These are phyloP conservation scores for Pyrocoelia pectoralis DNA, from an alignment of 2,888 invertebrate species.

Conservation along the genomic window DNA sequence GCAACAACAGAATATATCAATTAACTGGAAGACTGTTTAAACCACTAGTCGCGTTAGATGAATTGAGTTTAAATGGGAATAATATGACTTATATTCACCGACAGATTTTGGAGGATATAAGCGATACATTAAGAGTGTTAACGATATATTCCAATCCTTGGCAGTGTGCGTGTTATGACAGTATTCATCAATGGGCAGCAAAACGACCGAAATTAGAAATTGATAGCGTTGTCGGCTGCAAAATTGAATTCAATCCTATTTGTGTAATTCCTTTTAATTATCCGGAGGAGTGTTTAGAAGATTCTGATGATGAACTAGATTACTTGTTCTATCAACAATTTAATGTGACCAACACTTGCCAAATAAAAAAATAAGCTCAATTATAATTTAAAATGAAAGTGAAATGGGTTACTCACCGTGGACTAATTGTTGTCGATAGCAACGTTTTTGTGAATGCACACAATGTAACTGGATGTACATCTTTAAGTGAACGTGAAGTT, in stretches of 20 bases:
- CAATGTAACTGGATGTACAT: constrained; percentile 16
- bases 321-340: constrained; percentile 15
- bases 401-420: constrained; percentile 15
- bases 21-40: constrained; percentile 13
- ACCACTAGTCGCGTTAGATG: background rate
- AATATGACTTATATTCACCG: constrained; percentile 20
- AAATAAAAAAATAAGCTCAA: too few relatives aligned
- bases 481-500: constrained; percentile 23
- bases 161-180: constrained; percentile 22
- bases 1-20: constrained; percentile 24
- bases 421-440: constrained; percentile 5
- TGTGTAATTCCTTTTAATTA: constrained; percentile 15
- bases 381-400: too few relatives aligned
- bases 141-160: constrained; percentile 21
- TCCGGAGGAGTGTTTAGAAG: constrained; percentile 19
- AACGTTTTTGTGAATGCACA: constrained; percentile 20
- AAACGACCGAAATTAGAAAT: background rate
- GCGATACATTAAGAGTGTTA: background rate
- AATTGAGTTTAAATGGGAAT: constrained; percentile 16
- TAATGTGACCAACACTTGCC: background rate
- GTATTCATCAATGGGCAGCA: constrained; percentile 9
- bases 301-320: constrained; percentile 22
- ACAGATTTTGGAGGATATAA: constrained; percentile 13
- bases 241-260: constrained; percentile 3
- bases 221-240: background rate